Evolutionary conservation across 1,140 invertebrate species (phyloP).

Genomic region (Hyposmocoma kahamanoa): DNA sequence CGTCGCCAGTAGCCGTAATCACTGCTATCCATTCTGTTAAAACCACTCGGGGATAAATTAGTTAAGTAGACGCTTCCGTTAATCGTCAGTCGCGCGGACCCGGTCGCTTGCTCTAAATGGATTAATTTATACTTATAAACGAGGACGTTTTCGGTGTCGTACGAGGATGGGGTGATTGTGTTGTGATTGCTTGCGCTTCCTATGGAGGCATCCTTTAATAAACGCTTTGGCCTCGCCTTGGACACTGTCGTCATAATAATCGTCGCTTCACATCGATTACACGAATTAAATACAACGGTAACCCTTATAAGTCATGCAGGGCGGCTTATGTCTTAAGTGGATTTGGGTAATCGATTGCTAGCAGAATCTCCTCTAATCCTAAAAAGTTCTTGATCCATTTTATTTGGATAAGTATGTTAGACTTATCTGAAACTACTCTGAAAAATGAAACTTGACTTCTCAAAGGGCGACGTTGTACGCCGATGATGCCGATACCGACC

Average conservation of each 20-base stretch:
- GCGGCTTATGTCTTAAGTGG: neutral
- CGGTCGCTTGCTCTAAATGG: conserved; percentile 67
- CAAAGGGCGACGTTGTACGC: too few relatives aligned
- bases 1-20: conserved; percentile 60
- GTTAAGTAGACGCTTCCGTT: conserved; percentile 75
- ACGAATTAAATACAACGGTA: neutral
- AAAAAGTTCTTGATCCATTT: too few relatives aligned
- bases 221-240: conserved; percentile 41
- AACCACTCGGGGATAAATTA: conserved; percentile 74
- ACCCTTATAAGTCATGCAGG: neutral
- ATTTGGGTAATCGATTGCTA: neutral
- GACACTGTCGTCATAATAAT: conserved; percentile 21
- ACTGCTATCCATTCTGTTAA: conserved; percentile 74
- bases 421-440: too few relatives aligned
- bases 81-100: conserved; percentile 68
- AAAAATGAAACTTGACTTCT: too few relatives aligned
- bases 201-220: conserved; percentile 64
- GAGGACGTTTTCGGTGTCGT: conserved; percentile 71
- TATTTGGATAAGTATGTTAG: too few relatives aligned
- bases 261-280: conserved; percentile 12
- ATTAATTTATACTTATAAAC: conserved; percentile 73
- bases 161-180: conserved; percentile 69
- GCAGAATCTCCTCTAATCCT: neutral
- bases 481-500: too few relatives aligned
- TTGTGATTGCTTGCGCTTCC: conserved; percentile 67